Evolutionary conservation across 2,113 vertebrate species (phyloP).

Genomic region (Capreolus pygargus): DNA sequence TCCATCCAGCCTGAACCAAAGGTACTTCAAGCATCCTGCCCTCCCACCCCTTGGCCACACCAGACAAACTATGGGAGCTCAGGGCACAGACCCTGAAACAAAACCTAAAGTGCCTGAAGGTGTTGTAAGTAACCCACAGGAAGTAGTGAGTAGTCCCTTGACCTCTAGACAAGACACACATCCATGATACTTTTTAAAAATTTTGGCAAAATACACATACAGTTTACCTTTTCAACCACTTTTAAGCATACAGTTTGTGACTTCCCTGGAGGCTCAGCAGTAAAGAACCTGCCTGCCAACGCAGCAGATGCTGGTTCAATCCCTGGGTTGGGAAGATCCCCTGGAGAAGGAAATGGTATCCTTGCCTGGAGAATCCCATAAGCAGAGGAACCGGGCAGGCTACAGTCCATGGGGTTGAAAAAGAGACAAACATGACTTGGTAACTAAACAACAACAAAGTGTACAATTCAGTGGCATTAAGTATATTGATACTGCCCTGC

Average conservation of each 20-base stretch:
- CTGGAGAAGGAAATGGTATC: background rate
- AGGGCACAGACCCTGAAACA: background rate
- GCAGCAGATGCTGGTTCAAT: background rate
- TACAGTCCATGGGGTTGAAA: background rate
- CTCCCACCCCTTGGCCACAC: background rate
- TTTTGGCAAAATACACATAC: background rate
- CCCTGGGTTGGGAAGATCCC: background rate
- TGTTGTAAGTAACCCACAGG: background rate
- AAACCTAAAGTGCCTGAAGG: no score
- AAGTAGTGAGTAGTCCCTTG: background rate
- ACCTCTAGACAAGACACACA: background rate
- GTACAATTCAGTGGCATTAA: background rate
- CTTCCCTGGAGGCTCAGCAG: background rate
- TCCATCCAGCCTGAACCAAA: background rate
- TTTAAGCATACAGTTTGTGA: background rate
- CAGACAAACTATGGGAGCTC: background rate
- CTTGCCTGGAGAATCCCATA: background rate
- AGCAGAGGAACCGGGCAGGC: background rate
- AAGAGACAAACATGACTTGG: background rate
- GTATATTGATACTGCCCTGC: background rate
- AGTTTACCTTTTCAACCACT: background rate
- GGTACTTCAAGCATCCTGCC: background rate
- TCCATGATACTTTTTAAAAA: background rate
- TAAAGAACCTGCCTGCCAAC: background rate
- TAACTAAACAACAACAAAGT: background rate